Evolutionary conservation across 2,888 invertebrate genomes (phyloP).

Genomic region (Erebia palarica): DNA sequence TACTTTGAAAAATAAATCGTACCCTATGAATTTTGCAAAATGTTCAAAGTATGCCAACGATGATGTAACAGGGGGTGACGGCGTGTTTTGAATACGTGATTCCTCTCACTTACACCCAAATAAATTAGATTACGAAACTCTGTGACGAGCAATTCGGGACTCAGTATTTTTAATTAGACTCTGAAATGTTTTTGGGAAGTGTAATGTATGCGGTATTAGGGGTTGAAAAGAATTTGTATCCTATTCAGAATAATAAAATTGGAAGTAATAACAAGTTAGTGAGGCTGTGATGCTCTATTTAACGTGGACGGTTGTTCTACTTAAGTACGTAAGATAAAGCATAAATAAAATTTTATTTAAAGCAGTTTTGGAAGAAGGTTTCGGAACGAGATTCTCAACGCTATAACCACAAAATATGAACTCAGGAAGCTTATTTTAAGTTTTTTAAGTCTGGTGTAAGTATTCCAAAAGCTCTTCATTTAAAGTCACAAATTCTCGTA

Average conservation of each 20-base stretch:
- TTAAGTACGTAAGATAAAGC: too few species aligned
- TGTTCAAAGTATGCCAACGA: slow-evolving; percentile 34
- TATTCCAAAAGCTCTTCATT: too few species aligned
- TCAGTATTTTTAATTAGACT: slow-evolving; percentile 26
- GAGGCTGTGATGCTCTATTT: neutral
- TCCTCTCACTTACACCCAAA: slow-evolving; percentile 38
- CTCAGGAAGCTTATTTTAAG: too few species aligned
- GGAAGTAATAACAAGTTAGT: neutral
- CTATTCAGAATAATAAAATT: slow-evolving; percentile 2
- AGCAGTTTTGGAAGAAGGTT: too few species aligned
- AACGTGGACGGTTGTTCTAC: too few species aligned
- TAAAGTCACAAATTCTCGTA: too few species aligned
- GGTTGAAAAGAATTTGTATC: slow-evolving; percentile 1
- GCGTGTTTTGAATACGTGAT: slow-evolving; percentile 41
- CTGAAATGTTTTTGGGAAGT: slow-evolving; percentile 15
- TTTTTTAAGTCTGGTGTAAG: too few species aligned
- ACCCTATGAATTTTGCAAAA: slow-evolving; percentile 22
- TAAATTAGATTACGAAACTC: slow-evolving; percentile 39
- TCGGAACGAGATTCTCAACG: too few species aligned
- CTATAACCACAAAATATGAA: too few species aligned
- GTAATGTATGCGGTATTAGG: slow-evolving; percentile 8
- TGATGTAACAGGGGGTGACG: slow-evolving; percentile 34
- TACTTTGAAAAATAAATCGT: neutral
- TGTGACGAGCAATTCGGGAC: slow-evolving; percentile 31
- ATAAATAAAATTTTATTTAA: too few species aligned